Percentiles rank a stretch among this genome's conserved stretches.
These are phyloP conservation scores for Fregata magnificens DNA, from an alignment of 2,113 vertebrate genomes.

Conservation along the genomic window DNA sequence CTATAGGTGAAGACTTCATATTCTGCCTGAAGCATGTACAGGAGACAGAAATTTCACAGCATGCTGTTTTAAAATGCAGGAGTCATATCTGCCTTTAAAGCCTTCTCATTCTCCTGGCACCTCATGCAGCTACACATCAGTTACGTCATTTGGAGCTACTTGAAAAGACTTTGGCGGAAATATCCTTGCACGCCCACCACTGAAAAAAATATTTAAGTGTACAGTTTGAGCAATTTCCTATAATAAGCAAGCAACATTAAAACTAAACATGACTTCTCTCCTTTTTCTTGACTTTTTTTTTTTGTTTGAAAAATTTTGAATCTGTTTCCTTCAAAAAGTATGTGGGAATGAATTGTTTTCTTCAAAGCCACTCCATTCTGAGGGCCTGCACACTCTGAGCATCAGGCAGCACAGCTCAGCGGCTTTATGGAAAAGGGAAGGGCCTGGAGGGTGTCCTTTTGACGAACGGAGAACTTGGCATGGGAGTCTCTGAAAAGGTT, in stretches of 20 bases:
- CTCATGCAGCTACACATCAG: neutral
- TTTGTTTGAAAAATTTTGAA: neutral
- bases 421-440: neutral
- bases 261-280: neutral
- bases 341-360: neutral
- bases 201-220: neutral
- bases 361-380: neutral
- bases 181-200: neutral
- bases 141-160: neutral
- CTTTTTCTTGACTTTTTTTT: neutral
- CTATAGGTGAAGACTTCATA: neutral
- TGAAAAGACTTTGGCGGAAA: neutral
- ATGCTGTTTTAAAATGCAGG: neutral
- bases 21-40: neutral
- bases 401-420: neutral
- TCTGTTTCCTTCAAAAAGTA: neutral
- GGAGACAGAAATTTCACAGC: neutral
- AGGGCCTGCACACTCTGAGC: neutral
- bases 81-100: neutral
- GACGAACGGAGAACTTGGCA: neutral
- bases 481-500: neutral
- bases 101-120: neutral
- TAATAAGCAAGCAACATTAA: neutral
- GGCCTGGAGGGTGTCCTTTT: neutral
- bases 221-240: neutral